phyloP scores from a whole-genome alignment of 2,888 invertebrate genomes.

The Thyatira batis region DNA sequence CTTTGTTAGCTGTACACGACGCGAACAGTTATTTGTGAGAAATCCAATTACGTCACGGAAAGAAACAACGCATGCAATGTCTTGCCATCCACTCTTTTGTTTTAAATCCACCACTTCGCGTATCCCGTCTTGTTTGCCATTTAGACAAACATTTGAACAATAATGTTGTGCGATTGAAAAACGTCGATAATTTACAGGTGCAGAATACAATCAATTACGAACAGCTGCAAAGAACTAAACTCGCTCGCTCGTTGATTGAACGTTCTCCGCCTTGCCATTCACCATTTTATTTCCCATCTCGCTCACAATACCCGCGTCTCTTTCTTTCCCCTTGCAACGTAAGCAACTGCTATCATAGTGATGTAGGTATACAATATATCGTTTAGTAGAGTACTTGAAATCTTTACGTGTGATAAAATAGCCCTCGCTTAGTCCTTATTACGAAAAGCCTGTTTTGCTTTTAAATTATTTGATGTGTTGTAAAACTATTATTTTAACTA shows the following conservation, averaged over 20 bases:
- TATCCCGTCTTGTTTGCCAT: constrained; percentile 3
- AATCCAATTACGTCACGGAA: constrained; percentile 75
- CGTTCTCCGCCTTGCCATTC: neutral
- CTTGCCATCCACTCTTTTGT: neutral
- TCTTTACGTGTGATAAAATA: no score
- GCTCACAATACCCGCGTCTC: neutral
- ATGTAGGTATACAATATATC: no score
- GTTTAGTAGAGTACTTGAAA: no score
- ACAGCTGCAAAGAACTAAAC: constrained; percentile 36
- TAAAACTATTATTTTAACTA: no score
- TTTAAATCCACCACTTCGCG: constrained; percentile 12
- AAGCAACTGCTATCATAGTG: neutral
- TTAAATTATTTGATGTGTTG: no score
- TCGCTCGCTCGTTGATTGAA: neutral
- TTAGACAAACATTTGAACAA: constrained; percentile 13
- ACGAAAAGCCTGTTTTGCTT: no score
- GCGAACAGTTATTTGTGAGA: constrained; percentile 56
- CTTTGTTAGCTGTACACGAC: constrained; percentile 54
- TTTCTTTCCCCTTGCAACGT: neutral
- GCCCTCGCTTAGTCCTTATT: no score
- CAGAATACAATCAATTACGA: constrained; percentile 32
- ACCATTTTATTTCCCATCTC: constrained; percentile 1
- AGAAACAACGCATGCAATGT: constrained; percentile 26
- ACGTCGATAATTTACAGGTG: constrained; percentile 23
- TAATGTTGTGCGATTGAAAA: constrained; percentile 23